These are phyloP conservation scores for Hoplodrina ambigua DNA, from an alignment of 2,888 invertebrate genomes.

Conservation along the genomic window DNA sequence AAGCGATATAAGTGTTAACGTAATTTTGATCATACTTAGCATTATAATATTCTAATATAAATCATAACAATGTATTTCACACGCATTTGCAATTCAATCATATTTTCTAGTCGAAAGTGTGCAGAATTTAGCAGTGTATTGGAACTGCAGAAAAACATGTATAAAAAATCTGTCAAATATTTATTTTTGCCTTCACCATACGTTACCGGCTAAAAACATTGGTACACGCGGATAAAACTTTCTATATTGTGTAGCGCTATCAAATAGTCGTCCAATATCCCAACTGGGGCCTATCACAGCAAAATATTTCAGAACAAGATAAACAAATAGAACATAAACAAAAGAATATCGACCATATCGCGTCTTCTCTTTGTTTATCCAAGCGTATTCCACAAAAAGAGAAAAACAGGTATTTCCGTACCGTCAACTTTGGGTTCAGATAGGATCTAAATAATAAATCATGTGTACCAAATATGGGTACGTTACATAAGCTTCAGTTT, in stretches of 20 bases:
- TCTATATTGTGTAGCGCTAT: constrained; percentile 37
- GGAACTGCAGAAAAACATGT: neutral
- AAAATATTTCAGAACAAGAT: constrained; percentile 56
- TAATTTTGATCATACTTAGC: neutral
- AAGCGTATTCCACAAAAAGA: constrained; percentile 25
- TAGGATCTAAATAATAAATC: constrained; percentile 56
- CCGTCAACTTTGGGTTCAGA: constrained; percentile 35
- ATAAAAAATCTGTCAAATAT: constrained; percentile 25
- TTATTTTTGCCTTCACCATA: constrained; percentile 7
- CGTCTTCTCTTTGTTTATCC: constrained; percentile 39
- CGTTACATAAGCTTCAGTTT: constrained; percentile 23
- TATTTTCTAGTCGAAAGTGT: neutral
- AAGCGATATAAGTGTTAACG: neutral
- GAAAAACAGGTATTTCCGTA: constrained; percentile 44
- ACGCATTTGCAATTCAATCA: neutral
- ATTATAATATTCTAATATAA: neutral
- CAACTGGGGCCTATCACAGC: constrained; percentile 30
- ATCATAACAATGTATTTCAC: neutral
- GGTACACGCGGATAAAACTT: constrained; percentile 31
- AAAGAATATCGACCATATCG: constrained; percentile 33
- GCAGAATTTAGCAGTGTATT: neutral
- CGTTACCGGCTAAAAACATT: constrained; percentile 30
- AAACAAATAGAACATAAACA: constrained; percentile 54
- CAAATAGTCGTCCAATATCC: constrained; percentile 39
- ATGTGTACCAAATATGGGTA: constrained; percentile 38